Conservation (phyloP, 1,140 invertebrate species). For the Drosophila takahashii region DNA sequence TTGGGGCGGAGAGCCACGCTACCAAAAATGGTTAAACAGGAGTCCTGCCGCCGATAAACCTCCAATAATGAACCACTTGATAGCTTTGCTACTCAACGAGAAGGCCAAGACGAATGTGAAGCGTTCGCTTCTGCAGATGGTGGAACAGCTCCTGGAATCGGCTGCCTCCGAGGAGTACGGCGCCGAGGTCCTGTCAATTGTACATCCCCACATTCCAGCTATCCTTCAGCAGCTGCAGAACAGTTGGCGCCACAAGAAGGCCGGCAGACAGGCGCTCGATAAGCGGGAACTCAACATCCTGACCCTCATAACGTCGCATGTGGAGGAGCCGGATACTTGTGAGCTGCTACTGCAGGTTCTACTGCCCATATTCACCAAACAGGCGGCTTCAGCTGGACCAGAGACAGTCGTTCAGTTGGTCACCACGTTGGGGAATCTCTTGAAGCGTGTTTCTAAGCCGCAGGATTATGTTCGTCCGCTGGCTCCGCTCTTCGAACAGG, state of each 20-base stretch:
- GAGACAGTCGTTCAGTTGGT: conserved; percentile 88
- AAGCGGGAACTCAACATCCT: conserved; percentile 92
- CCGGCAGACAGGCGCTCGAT: conserved; percentile 84
- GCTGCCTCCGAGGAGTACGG: conserved; percentile 57
- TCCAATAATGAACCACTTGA: conserved; percentile 85
- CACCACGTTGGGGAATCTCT: conserved; percentile 90
- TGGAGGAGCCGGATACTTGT: conserved; percentile 88
- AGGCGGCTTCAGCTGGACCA: conserved; percentile 85
- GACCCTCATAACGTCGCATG: conserved; percentile 91
- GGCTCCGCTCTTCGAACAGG: conserved; percentile 88
- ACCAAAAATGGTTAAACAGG: conserved; percentile 51
- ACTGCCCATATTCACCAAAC: conserved; percentile 90
- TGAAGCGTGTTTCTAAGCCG: conserved; percentile 88
- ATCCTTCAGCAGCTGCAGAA: conserved; percentile 90
- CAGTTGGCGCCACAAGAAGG: conserved; percentile 85
- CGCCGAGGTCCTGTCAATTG: conserved; percentile 63
- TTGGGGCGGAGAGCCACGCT: conserved; percentile 87
- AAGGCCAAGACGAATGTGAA: conserved; percentile 89
- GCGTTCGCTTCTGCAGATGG: conserved; percentile 90
- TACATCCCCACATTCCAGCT: conserved; percentile 88
- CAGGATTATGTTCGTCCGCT: conserved; percentile 88
- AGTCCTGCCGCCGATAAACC: conserved; percentile 58
- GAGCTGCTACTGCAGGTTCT: conserved; percentile 89
- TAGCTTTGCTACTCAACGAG: conserved; percentile 89
- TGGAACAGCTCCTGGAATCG: conserved; percentile 91